phyloP scores from a whole-genome alignment of 2,797 vertebrate species.

The Eutrigla gurnardus region DNA sequence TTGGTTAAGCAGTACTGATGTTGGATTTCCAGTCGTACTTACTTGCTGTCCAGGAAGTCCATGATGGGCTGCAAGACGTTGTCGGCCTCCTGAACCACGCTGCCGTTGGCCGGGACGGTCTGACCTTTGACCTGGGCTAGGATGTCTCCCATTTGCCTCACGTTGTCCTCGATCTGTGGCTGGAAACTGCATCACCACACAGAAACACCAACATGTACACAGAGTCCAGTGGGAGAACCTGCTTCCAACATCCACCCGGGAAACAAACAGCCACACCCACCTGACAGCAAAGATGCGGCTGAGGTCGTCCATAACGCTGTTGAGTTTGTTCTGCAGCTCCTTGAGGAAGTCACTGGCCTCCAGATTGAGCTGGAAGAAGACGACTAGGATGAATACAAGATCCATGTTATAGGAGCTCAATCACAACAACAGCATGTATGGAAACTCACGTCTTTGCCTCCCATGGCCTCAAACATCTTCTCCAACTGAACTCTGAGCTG shows the following conservation, averaged over 20 bases:
- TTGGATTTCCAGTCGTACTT: slow-evolving; percentile 61
- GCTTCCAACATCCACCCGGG: background rate
- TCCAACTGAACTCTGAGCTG: slow-evolving; percentile 96
- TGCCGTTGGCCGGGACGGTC: slow-evolving; percentile 93
- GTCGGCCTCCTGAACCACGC: slow-evolving; percentile 94
- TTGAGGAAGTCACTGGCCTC: slow-evolving; percentile 98
- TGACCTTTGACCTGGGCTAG: slow-evolving; percentile 96
- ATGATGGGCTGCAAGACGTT: slow-evolving; percentile 97
- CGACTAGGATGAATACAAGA: slow-evolving; percentile 3
- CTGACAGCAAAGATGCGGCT: slow-evolving; percentile 95
- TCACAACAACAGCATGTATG: background rate
- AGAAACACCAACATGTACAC: slow-evolving; percentile 19
- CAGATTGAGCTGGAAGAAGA: slow-evolving; percentile 87
- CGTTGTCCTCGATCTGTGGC: slow-evolving; percentile 94
- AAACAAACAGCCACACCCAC: slow-evolving; percentile 71
- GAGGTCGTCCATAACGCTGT: slow-evolving; percentile 95
- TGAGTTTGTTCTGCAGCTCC: slow-evolving; percentile 97
- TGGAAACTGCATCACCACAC: slow-evolving; percentile 87
- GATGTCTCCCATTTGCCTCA: slow-evolving; percentile 98
- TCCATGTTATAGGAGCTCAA: background rate
- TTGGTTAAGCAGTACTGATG: background rate
- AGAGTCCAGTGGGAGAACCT: background rate
- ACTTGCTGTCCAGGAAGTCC: slow-evolving; percentile 99
- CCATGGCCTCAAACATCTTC: slow-evolving; percentile 99
- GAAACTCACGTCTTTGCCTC: slow-evolving; percentile 91